A percentile compares a stretch with the other conserved stretches of the same genome.
Conservation (phyloP, 2,113 vertebrate species). For the Carassius carassius region DNA sequence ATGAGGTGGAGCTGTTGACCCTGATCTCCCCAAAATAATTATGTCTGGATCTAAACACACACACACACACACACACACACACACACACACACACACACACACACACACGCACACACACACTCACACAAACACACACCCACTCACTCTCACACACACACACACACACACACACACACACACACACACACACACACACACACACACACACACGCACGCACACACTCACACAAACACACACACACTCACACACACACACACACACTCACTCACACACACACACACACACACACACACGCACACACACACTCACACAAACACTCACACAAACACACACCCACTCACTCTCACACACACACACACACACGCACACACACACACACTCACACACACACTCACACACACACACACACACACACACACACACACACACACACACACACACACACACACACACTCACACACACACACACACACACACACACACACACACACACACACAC, state of each 20-base stretch:
- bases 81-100: too few species aligned
- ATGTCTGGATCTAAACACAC: conserved; percentile 11
- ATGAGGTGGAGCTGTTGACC: not conserved
- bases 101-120: too few species aligned
- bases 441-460: not conserved
- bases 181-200: not conserved
- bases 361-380: not conserved
- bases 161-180: too few species aligned
- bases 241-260: too few species aligned
- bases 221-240: too few species aligned
- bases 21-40: conserved; percentile 2
- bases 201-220: not conserved
- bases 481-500: too few species aligned
- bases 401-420: too few species aligned
- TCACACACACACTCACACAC: not conserved
- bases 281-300: not conserved
- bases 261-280: not conserved
- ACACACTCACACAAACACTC: not conserved
- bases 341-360: too few species aligned
- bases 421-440: not conserved
- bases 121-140: not conserved
- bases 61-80: not conserved
- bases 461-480: too few species aligned
- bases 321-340: too few species aligned
- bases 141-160: too few species aligned